A percentile compares a stretch with the other conserved stretches of the same genome.
These are phyloP conservation scores for Takifugu ocellatus DNA, from an alignment of 2,797 vertebrate species.

Conservation along the genomic window DNA sequence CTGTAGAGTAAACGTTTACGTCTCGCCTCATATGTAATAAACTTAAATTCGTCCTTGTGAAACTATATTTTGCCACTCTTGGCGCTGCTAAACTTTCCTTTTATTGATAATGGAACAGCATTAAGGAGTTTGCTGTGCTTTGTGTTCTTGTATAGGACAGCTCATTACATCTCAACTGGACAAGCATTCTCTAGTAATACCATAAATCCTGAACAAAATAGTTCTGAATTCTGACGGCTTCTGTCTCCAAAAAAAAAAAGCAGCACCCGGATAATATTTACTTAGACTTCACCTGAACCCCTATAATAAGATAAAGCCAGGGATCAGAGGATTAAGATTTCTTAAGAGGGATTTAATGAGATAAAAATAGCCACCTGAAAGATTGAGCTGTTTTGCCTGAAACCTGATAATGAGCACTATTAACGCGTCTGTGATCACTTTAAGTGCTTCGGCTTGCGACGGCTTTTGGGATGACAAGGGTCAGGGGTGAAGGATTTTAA, in stretches of 20 bases:
- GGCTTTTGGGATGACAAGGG: slow-evolving; percentile 15
- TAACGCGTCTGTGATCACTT: slow-evolving; percentile 6
- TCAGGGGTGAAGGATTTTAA: slow-evolving; percentile 24
- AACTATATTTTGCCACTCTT: slow-evolving; percentile 10
- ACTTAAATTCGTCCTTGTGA: slow-evolving; percentile 1
- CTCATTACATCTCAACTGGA: too few species aligned
- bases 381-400: slow-evolving; percentile 9
- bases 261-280: slow-evolving; percentile 14
- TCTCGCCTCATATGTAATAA: slow-evolving; percentile 8
- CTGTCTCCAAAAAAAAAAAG: slow-evolving; percentile 10
- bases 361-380: slow-evolving; percentile 20
- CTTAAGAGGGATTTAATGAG: slow-evolving; percentile 8
- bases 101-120: too few species aligned
- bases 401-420: slow-evolving; percentile 20
- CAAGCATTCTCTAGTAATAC: neutral
- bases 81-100: neutral
- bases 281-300: slow-evolving; percentile 17
- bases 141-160: too few species aligned
- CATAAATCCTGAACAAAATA: neutral
- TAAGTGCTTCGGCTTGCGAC: neutral
- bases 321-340: slow-evolving; percentile 23
- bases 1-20: slow-evolving; percentile 16
- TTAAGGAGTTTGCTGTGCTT: too few species aligned
- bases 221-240: neutral
- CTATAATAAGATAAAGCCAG: slow-evolving; percentile 22